Base-by-base conservation (phyloP, 2,797 vertebrate genomes). In the Coregonus ussuriensis region DNA sequence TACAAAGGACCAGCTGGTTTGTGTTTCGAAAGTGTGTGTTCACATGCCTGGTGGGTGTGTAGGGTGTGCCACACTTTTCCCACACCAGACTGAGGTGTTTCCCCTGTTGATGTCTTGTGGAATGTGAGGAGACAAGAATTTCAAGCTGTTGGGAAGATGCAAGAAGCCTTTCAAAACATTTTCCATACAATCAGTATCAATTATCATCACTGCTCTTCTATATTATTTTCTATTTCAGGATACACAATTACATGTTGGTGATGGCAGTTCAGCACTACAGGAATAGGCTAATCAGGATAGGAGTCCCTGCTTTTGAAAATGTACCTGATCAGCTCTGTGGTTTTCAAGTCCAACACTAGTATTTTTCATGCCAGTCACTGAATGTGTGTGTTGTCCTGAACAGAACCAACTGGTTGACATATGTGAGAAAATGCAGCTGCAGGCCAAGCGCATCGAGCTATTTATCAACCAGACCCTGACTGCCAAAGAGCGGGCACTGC, bases 361-460 rank as follows among this genome's bases (percentile, higher is more conserved):
- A 0, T 6, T 47, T 47, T 47, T 47, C 9, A 47, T 47, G 41
- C 7, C 41, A 47, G 41, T 47, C 41, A 47, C 41, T 53, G 6
- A 67, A 25, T 62, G 68, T 56, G 29, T 78, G 54, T 71, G 16
- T 63, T 81, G 31, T 65, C 74, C 52, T 6, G 67, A 81, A 71
- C 90, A 98, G 98, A 97, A 99, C 91, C 93, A 94, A 82, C 91
- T 99, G 18, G 98, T 98, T 90, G 97, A 98, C 73, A 91, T 92
- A 76, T 98, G 97, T 77, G 97, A 99, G 88, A 97, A 91, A 90
- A 95, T 98, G 81, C 97, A 99, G 94, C 91, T 97, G 86, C 96
- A 97, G 90, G 94, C 96, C 0, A 86, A 93, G 3, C 91, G 95
- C 84, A 96, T 98, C 11, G 90, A 95, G 84, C 94, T 88, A 72